A percentile compares a stretch with the other conserved stretches of the same genome.
Evolutionary conservation across 2,888 invertebrate genomes (phyloP).

Genomic region (Nomada goodeniana): DNA sequence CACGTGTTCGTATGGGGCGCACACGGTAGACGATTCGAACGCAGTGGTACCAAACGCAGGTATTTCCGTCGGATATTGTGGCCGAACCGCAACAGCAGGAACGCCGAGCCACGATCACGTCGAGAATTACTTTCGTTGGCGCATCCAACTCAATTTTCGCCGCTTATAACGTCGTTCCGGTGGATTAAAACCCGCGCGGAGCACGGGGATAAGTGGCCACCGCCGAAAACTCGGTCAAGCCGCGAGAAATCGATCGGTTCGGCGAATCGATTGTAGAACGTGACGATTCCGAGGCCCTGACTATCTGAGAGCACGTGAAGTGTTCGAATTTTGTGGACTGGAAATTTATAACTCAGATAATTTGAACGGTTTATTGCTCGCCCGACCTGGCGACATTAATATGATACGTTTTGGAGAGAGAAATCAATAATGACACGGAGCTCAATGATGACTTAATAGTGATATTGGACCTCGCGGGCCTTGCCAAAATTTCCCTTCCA

Average conservation of each 20-base stretch:
- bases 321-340: neutral
- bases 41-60: slow-evolving; percentile 63
- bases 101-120: slow-evolving; percentile 19
- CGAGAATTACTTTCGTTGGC: slow-evolving; percentile 58
- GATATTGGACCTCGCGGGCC: too few relatives aligned
- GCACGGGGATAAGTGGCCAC: slow-evolving; percentile 7
- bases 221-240: slow-evolving; percentile 32
- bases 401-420: too few relatives aligned
- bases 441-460: too few relatives aligned
- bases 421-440: too few relatives aligned
- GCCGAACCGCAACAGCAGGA: slow-evolving; percentile 76
- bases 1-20: slow-evolving; percentile 63
- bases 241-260: slow-evolving; percentile 22
- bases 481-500: too few relatives aligned
- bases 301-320: neutral
- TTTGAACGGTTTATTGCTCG: neutral
- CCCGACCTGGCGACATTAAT: too few relatives aligned
- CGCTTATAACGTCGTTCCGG: slow-evolving; percentile 39
- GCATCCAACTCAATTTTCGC: slow-evolving; percentile 47
- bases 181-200: slow-evolving; percentile 8
- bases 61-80: slow-evolving; percentile 76
- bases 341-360: neutral
- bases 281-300: neutral
- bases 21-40: slow-evolving; percentile 75
- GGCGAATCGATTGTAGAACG: neutral